Conservation (phyloP, 2,888 invertebrate species). For the Sepiola atlantica region DNA sequence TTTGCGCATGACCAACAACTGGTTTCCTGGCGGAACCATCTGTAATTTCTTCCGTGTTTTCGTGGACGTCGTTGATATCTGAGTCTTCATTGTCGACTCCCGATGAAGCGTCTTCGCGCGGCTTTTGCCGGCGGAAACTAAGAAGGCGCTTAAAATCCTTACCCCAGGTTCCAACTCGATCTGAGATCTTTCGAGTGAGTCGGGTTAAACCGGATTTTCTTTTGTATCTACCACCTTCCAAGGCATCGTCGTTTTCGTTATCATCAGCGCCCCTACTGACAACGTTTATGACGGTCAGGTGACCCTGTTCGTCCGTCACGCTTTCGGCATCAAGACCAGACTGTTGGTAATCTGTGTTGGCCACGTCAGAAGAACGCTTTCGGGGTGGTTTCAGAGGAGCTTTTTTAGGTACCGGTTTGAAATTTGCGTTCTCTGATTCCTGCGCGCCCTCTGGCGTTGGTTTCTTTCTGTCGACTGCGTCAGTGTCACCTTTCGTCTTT, state of each 20-base stretch:
- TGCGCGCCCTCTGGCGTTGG: background rate
- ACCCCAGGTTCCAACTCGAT: slow-evolving; percentile 4
- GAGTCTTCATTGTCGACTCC: background rate
- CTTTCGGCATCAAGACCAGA: background rate
- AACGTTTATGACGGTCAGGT: background rate
- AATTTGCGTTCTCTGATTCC: background rate
- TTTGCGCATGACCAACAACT: background rate
- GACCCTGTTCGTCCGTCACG: background rate
- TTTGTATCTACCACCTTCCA: background rate
- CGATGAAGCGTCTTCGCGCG: background rate
- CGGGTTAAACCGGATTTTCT: background rate
- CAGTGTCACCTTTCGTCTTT: background rate
- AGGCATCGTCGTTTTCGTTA: background rate
- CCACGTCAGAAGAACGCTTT: background rate
- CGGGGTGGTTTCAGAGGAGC: background rate
- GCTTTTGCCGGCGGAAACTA: background rate
- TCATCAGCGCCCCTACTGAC: background rate
- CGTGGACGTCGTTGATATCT: too few species aligned
- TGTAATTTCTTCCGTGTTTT: background rate
- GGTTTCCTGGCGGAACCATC: background rate
- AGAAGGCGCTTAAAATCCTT: background rate
- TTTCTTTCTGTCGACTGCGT: background rate
- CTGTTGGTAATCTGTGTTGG: background rate
- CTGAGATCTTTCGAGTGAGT: background rate
- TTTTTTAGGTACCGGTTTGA: background rate